Evolutionary conservation across 2,797 vertebrate genomes (phyloP).

Genomic region (Oreochromis mossambicus): DNA sequence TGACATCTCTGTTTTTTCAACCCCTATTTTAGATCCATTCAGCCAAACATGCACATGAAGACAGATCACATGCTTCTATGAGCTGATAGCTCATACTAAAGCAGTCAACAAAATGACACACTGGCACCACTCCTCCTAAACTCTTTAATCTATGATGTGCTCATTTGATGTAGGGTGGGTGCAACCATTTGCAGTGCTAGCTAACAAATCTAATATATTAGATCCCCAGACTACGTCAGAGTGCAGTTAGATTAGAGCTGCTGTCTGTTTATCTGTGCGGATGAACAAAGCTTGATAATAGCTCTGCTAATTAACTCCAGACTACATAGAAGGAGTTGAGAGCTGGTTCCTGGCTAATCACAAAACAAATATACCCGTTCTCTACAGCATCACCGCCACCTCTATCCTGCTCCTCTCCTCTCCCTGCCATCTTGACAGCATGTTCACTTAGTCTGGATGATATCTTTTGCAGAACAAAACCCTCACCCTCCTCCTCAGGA

Average conservation of each 20-base stretch:
- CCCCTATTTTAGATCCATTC: neutral
- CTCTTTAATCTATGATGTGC: constrained; percentile 31
- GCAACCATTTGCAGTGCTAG: neutral
- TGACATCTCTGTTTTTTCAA: neutral
- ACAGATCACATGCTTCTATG: constrained; percentile 11
- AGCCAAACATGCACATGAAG: neutral
- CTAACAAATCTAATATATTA: constrained; percentile 25
- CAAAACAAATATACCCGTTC: constrained; percentile 42
- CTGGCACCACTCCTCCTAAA: neutral
- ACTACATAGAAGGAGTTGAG: constrained; percentile 41
- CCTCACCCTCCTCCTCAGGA: constrained; percentile 1
- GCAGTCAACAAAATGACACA: neutral
- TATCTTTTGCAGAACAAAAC: neutral
- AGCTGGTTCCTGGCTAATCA: constrained; percentile 46
- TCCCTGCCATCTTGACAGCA: constrained; percentile 14
- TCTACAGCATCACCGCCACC: neutral
- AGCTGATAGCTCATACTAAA: constrained; percentile 9
- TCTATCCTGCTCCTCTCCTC: neutral
- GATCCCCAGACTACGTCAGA: constrained; percentile 28
- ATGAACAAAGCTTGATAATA: constrained; percentile 55
- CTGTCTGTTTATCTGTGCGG: constrained; percentile 47
- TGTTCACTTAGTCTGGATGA: constrained; percentile 20
- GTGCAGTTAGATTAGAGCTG: constrained; percentile 48
- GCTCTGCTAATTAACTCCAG: constrained; percentile 69
- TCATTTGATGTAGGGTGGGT: constrained; percentile 6